phyloP scores from a whole-genome alignment of 2,888 invertebrate species.

The Trissonchulus latispiculum region DNA sequence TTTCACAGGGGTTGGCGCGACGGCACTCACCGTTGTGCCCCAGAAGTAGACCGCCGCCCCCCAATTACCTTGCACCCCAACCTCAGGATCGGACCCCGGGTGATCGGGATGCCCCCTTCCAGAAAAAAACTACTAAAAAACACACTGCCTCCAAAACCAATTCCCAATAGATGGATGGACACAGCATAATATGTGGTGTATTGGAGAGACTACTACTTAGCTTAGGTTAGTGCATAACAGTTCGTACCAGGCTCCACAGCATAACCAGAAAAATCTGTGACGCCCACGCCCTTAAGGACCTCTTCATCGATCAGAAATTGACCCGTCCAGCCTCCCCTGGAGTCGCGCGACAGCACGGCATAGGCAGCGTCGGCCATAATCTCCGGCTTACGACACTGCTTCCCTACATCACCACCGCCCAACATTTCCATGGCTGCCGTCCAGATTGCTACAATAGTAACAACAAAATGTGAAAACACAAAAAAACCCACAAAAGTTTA shows the following conservation, averaged over 20 bases:
- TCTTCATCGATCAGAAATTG: conserved; percentile 88
- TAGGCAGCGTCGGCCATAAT: conserved; percentile 85
- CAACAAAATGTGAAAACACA: neutral
- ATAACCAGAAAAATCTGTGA: conserved; percentile 72
- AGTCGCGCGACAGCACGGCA: conserved; percentile 64
- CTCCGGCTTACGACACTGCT: conserved; percentile 66
- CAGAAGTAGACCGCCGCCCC: too few species aligned
- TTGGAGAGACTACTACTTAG: neutral
- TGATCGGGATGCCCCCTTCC: too few species aligned
- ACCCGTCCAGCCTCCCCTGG: conserved; percentile 66
- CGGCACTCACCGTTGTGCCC: too few species aligned
- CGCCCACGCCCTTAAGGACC: conserved; percentile 63
- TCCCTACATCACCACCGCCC: conserved; percentile 56
- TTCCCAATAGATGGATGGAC: too few species aligned
- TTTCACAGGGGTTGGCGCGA: too few species aligned
- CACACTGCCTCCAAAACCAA: too few species aligned
- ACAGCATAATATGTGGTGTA: too few species aligned
- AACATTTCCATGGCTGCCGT: conserved; percentile 71
- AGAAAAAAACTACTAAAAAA: too few species aligned
- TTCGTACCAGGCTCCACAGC: conserved; percentile 63
- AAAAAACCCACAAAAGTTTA: neutral
- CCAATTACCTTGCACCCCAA: too few species aligned
- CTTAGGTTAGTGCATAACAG: too few species aligned
- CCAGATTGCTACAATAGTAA: conserved; percentile 58
- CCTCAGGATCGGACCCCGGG: too few species aligned